Conservation (phyloP, 2,888 invertebrate genomes). For the Gortyna flavago region DNA sequence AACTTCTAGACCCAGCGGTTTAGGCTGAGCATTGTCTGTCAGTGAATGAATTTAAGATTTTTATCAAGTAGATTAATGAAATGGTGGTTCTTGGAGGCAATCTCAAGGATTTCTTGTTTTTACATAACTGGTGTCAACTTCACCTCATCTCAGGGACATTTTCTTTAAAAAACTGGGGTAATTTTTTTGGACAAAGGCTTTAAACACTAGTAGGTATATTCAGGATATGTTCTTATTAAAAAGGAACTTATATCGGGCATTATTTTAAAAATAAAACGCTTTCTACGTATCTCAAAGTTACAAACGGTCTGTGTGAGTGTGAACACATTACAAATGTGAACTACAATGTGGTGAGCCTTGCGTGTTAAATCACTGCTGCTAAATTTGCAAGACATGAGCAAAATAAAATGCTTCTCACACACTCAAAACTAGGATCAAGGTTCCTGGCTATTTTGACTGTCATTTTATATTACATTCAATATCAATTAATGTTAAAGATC, state of each 20-base stretch:
- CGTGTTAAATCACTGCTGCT: constrained; percentile 1
- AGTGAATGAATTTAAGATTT: too few species aligned
- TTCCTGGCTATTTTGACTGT: not conserved
- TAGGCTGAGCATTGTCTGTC: not conserved
- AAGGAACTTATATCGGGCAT: not conserved
- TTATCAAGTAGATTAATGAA: not conserved
- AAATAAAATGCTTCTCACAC: not conserved
- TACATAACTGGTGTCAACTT: not conserved
- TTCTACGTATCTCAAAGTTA: constrained; percentile 31
- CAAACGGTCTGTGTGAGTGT: not conserved
- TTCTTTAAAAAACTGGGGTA: not conserved
- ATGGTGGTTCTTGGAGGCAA: not conserved
- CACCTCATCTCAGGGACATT: not conserved
- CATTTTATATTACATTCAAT: not conserved
- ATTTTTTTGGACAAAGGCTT: not conserved
- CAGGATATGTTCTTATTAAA: not conserved
- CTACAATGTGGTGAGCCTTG: constrained; percentile 8
- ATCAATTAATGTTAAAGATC: not conserved
- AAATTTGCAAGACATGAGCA: constrained; percentile 3
- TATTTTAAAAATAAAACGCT: not conserved
- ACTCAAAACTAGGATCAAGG: not conserved
- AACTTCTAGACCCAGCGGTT: not conserved
- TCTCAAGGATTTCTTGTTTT: not conserved
- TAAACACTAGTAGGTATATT: not conserved
- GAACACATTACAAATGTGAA: constrained; percentile 12